Evolutionary conservation across 2,888 invertebrate genomes (phyloP).

Genomic region (Petrophora chlorosata): DNA sequence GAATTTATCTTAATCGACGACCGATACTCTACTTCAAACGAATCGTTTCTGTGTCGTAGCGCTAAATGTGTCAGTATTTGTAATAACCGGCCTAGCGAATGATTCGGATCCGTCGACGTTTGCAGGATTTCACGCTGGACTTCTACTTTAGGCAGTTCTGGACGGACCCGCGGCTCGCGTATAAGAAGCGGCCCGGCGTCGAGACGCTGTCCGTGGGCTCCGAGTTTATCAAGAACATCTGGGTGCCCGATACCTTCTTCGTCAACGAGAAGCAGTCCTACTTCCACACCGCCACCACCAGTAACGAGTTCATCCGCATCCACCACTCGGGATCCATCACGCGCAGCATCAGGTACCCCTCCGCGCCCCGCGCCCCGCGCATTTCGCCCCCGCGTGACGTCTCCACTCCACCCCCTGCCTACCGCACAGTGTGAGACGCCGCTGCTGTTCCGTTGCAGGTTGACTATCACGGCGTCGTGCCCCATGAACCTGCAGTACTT

Average conservation of each 20-base stretch:
- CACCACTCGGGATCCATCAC: conserved; percentile 96
- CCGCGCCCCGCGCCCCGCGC: not conserved
- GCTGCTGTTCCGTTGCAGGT: conserved; percentile 79
- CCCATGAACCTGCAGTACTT: conserved; percentile 97
- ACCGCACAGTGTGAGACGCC: not conserved
- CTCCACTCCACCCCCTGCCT: not conserved
- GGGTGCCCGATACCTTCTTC: conserved; percentile 99
- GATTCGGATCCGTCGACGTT: not conserved
- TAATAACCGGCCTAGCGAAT: not conserved
- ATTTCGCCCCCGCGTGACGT: not conserved
- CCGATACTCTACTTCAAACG: conserved; percentile 11
- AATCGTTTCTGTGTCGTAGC: conserved; percentile 18
- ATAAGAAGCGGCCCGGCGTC: conserved; percentile 92
- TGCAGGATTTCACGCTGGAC: conserved; percentile 96
- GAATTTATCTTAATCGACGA: conserved; percentile 3
- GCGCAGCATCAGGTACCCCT: conserved; percentile 91
- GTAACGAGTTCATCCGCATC: conserved; percentile 98
- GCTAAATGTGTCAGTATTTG: not conserved
- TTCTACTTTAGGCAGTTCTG: conserved; percentile 99
- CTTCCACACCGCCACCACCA: conserved; percentile 99
- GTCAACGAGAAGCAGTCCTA: conserved; percentile 99
- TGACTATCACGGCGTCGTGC: conserved; percentile 96
- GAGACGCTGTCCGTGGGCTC: conserved; percentile 95
- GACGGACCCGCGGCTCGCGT: conserved; percentile 96
- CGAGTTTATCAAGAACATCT: conserved; percentile 97